Evolutionary conservation across 2,113 vertebrate genomes (phyloP).

Genomic region (Pogona vitticeps): DNA sequence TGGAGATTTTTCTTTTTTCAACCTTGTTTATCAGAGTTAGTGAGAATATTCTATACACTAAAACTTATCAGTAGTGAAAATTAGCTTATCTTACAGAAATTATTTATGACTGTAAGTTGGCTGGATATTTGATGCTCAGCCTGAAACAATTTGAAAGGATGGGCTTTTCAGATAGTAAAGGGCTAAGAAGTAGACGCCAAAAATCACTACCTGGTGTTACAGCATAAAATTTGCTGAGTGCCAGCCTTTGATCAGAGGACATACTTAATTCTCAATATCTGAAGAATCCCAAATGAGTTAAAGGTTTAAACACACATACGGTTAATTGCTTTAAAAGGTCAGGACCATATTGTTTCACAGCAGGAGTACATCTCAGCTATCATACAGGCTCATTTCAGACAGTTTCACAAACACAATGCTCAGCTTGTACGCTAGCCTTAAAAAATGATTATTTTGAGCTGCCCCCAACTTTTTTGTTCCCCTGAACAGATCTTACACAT

Average conservation of each 20-base stretch:
- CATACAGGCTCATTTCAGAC: neutral
- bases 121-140: neutral
- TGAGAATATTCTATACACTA: neutral
- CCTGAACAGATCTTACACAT: neutral
- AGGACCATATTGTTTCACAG: constrained; percentile 2
- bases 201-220: neutral
- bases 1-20: neutral
- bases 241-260: constrained; percentile 12
- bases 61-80: too few relatives aligned
- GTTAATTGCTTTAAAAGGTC: constrained; percentile 1
- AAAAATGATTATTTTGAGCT: constrained; percentile 21
- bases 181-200: neutral
- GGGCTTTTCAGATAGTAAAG: neutral
- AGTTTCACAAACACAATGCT: neutral
- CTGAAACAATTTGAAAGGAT: neutral
- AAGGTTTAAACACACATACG: constrained; percentile 24
- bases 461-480: neutral
- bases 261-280: constrained; percentile 12
- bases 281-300: constrained; percentile 14
- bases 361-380: neutral
- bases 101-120: neutral
- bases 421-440: neutral
- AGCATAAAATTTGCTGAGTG: neutral
- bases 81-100: neutral
- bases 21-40: neutral